Evolutionary conservation across 1,140 invertebrate genomes (phyloP), one percentile per base, ranked within the genome.

Genomic region (Drosophila ananassae): DNA sequence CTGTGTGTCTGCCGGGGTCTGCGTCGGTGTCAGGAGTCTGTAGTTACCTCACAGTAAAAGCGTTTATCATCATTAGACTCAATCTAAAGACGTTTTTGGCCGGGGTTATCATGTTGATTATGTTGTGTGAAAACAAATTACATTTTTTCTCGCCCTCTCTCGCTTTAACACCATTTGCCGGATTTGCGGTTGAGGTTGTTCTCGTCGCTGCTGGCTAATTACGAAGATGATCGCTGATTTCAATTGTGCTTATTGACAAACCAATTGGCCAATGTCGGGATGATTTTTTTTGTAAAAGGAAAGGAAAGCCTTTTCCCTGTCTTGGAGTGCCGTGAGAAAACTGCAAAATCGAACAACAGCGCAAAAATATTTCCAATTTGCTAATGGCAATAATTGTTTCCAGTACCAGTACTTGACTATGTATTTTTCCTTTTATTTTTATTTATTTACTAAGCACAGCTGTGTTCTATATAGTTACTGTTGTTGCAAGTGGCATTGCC

Each of bases 61-160:
- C 90, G 90, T 91, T 90, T 89, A 90, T 90, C 90, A 91, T 91
- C 90, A 91, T 91, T 91, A 91, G 90, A 91, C 90, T 90, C 90
- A 91, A 91, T 91, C 90, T 91, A 91, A 91, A 91, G 90, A 91
- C 82, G 85, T 90, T 91, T 91, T 79, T 63, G 84, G 79, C 57
- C 59, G 73, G 82, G 83, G 87, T 91, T 91, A 91, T 91, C 90
- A 91, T 89, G 85, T 91, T 91, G 90, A 91, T 91, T 91, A 91
- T 91, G 90, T 91, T 91, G 90, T 91, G 90, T 91, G 90, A 91
- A 91, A 91, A 91, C 90, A 91, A 91, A 91, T 91, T 91, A 91
- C 90, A 89, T 91, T 91, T 89, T 89, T 67, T 69, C 63, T 47
- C 34, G 75, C 73, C 63, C 61, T 57, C 73, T 66, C 73, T 56